Evolutionary conservation across 2,888 invertebrate species (phyloP), one percentile per base, ranked within the genome.

Genomic region (Leptinotarsa peninsularis): DNA sequence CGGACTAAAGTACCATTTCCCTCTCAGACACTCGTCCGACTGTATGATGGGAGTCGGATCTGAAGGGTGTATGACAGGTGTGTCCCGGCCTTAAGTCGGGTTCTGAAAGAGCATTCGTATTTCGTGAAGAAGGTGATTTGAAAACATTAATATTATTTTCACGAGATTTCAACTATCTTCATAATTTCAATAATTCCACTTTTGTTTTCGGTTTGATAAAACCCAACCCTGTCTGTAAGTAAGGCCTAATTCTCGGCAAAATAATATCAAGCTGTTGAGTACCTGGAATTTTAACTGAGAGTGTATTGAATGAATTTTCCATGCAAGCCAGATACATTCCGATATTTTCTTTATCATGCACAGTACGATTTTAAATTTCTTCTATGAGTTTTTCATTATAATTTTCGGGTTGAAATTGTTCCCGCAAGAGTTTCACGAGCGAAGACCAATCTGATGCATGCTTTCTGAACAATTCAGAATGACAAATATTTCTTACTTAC

Each of bases 251-350:
- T 21, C 21, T n/a, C n/a, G 56, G 56, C 18, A 56, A 21, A n/a
- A 56, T n/a, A 7, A 56, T 56, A 21, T 58, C 23, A 18, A 58
- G 18, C 23, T 58, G 4, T 14, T 58, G 58, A 21, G 4, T 23
- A 58, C 15, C 58, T 58, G 58, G 23, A 4, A 58, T 18, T 18
- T 18, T 23, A 21, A 23, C 3, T 23, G 3, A 58, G 4, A 58
- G 23, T 58, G 14, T 58, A 58, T 58, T 58, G 15, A 58, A 58
- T 58, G 14, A 58, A 23, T 58, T 58, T 58, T 58, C 58, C 58
- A 23, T 58, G 13, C 58, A 58, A 21, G 23, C 15, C 7, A 58
- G 58, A 23, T 58, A 58, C 58, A 58, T 58, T 58, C 58, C 58
- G 23, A 58, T 15, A 58, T 58, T 58, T 18, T 58, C 23, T 14